Percentiles rank a stretch among this genome's conserved stretches.
Evolutionary conservation across 2,797 vertebrate genomes (phyloP).

Genomic region (Neosalanx taihuensis): DNA sequence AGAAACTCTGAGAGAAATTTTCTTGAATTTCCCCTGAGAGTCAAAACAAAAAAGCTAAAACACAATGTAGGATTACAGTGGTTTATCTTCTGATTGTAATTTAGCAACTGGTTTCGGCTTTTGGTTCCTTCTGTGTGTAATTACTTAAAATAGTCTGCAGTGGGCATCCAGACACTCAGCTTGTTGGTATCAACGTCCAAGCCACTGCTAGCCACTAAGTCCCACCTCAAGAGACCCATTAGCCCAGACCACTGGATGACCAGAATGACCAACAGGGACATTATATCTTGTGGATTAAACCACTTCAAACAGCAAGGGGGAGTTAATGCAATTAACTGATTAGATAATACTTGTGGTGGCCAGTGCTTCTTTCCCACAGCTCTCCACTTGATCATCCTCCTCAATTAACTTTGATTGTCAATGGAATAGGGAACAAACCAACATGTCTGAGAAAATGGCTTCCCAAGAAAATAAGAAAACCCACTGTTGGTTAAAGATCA

Average conservation of each 20-base stretch:
- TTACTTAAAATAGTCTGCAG: slow-evolving; percentile 55
- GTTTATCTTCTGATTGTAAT: slow-evolving; percentile 68
- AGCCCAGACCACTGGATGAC: slow-evolving; percentile 48
- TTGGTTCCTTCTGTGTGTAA: slow-evolving; percentile 55
- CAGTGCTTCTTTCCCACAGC: background rate
- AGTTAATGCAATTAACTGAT: slow-evolving; percentile 24
- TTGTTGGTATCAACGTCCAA: slow-evolving; percentile 37
- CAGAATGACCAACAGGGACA: slow-evolving; percentile 41
- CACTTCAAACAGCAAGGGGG: slow-evolving; percentile 13
- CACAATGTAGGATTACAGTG: slow-evolving; percentile 35
- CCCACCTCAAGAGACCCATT: slow-evolving; percentile 45
- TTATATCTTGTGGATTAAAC: slow-evolving; percentile 37
- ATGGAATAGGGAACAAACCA: background rate
- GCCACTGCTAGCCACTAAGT: slow-evolving; percentile 46
- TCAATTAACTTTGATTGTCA: background rate
- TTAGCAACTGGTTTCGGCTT: slow-evolving; percentile 51
- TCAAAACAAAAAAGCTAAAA: slow-evolving; percentile 8
- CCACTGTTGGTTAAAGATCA: no score
- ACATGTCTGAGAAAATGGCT: background rate
- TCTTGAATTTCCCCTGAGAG: background rate
- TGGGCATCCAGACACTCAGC: slow-evolving; percentile 52
- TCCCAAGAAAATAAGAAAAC: no score
- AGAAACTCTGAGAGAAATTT: background rate
- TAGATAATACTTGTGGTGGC: slow-evolving; percentile 19
- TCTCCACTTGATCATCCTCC: background rate